Base-by-base conservation (phyloP, 2,797 vertebrate genomes). In the Netta rufina region DNA sequence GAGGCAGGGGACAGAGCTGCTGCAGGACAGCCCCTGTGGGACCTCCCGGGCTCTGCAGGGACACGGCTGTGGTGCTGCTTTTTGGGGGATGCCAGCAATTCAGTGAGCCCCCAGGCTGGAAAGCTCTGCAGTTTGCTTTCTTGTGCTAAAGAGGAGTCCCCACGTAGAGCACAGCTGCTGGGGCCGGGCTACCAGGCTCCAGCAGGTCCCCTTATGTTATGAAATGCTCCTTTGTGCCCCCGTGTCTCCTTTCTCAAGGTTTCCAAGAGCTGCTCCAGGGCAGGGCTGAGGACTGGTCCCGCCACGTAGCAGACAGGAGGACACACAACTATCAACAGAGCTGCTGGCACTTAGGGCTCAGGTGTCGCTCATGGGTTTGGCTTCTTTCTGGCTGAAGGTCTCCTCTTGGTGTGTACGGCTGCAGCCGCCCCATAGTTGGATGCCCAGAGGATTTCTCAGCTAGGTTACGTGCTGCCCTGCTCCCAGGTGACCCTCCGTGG, bases 321-420 rank as follows among this genome's bases (percentile, higher is more conserved):
- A 66, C 33, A 45, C 6, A 30, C 27, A 82, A 84, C 64, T 73
- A 25, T 84, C 86, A 95, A 89, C 90, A 89, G 30, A 13, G 64
- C 53, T 72, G 54, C 72, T 66, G 78, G 86, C 8, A 4, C 61
- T 85, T n/a, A 82, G 24, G 57, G 38, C 58, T 87, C 56, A 17
- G 36, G 30, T 73, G 60, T 70, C 86, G 88, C 95, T 82, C 73
- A 61, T 77, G 64, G 81, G 90, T 93, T 86, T 38, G 71, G 51
- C 54, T 88, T 72, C 57, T 78, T 83, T 91, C 57, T 60, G 58
- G 49, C 41, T 30, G n/a, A 24, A 74, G 60, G 58, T 69, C 65
- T 56, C 79, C 65, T 84, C 88, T 92, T 69, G 49, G 13, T 53
- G 25, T 6, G 4, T 24, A 53, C 22, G 60, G 54, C 80, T 75